Conservation (phyloP, 2,113 vertebrate genomes). For the Brienomyrus brachyistius region DNA sequence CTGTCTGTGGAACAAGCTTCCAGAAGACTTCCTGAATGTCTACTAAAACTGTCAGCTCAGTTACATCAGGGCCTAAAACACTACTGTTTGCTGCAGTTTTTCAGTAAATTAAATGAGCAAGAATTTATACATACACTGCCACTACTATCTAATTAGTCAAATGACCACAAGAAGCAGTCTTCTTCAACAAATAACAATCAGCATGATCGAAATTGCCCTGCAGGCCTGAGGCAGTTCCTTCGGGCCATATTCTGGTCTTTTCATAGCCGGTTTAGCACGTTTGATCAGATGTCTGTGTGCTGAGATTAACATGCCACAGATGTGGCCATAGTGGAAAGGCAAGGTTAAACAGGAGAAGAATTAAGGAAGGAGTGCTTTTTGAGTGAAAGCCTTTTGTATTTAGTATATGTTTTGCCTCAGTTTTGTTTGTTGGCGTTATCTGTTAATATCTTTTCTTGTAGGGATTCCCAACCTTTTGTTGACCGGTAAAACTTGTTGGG, state of each 20-base stretch:
- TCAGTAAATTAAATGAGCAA: neutral
- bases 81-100: neutral
- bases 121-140: neutral
- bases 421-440: neutral
- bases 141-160: neutral
- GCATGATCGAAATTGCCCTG: neutral
- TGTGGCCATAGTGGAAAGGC: neutral
- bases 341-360: neutral
- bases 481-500: neutral
- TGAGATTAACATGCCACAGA: neutral
- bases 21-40: too few species aligned
- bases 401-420: neutral
- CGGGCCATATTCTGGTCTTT: neutral
- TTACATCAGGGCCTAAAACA: neutral
- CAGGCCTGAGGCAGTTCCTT: neutral
- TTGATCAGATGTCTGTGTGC: neutral
- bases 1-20: too few species aligned
- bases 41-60: neutral
- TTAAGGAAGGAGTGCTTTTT: neutral
- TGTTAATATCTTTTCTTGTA: neutral
- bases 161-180: neutral
- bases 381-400: neutral
- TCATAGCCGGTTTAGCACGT: neutral
- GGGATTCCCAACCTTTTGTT: neutral
- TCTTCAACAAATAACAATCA: neutral